A percentile compares a stretch with the other conserved stretches of the same genome.
phyloP scores from a whole-genome alignment of 2,888 invertebrate species.

The Cosmopolites sordidus region DNA sequence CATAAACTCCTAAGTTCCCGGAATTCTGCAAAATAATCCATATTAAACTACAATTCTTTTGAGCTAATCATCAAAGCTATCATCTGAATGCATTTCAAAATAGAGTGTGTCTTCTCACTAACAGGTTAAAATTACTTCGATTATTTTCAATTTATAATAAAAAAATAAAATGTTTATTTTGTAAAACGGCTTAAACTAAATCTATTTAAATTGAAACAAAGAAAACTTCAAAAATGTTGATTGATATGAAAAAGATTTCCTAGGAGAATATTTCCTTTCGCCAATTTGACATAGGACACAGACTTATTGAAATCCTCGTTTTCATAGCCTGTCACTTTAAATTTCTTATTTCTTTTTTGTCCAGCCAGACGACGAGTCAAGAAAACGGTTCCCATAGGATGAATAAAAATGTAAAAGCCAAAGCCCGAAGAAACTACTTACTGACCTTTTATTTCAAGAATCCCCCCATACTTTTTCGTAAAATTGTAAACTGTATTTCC shows the following conservation, averaged over 20 bases:
- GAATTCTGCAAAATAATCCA: no score
- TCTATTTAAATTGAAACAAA: no score
- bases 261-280: background rate
- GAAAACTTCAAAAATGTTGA: no score
- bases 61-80: no score
- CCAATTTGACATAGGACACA: background rate
- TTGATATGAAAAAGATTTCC: background rate
- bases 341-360: conserved; percentile 21
- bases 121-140: no score
- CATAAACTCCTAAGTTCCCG: no score
- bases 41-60: no score
- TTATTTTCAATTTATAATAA: no score
- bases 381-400: conserved; percentile 36
- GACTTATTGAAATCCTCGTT: background rate
- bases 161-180: no score
- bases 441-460: conserved; percentile 27
- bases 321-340: conserved; percentile 20
- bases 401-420: conserved; percentile 37
- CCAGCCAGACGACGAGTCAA: conserved; percentile 32
- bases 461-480: conserved; percentile 10
- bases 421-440: conserved; percentile 26
- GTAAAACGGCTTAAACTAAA: no score
- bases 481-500: conserved; percentile 26
- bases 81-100: no score
- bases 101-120: no score